Evolutionary conservation across 2,888 invertebrate species (phyloP).

Genomic region (Rhodophaea formosa): DNA sequence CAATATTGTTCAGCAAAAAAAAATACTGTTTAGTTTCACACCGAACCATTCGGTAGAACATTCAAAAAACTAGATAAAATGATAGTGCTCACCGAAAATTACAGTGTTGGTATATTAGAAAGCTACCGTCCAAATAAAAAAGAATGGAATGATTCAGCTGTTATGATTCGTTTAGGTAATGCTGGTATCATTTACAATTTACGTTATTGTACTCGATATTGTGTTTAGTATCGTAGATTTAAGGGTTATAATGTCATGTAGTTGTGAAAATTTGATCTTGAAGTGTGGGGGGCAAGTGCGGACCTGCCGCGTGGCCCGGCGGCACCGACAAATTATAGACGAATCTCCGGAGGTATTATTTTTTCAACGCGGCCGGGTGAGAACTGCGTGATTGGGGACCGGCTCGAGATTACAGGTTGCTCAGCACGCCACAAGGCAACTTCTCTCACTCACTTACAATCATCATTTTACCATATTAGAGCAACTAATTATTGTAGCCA

Average conservation of each 20-base stretch:
- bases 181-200: conserved; percentile 13
- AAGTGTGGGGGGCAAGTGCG: conserved; percentile 26
- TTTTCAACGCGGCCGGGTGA: conserved; percentile 80
- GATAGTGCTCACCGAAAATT: conserved; percentile 37
- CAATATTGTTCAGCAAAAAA: conserved; percentile 1
- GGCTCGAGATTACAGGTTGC: conserved; percentile 74
- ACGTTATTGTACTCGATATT: conserved; percentile 14
- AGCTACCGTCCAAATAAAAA: conserved; percentile 65
- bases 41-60: not conserved
- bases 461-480: conserved; percentile 77
- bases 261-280: conserved; percentile 18
- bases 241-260: conserved; percentile 24
- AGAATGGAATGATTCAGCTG: conserved; percentile 54
- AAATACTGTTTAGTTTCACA: not conserved
- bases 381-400: conserved; percentile 79
- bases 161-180: conserved; percentile 35
- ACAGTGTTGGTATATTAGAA: conserved; percentile 52
- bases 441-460: conserved; percentile 69
- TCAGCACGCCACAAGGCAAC: conserved; percentile 70
- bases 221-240: conserved; percentile 19
- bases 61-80: conserved; percentile 11
- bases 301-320: conserved; percentile 44
- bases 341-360: conserved; percentile 76
- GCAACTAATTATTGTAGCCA: conserved; percentile 74
- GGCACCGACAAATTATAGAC: conserved; percentile 78